Evolutionary conservation across 1,140 invertebrate species (phyloP).

Genomic region (Bicyclus anynana): DNA sequence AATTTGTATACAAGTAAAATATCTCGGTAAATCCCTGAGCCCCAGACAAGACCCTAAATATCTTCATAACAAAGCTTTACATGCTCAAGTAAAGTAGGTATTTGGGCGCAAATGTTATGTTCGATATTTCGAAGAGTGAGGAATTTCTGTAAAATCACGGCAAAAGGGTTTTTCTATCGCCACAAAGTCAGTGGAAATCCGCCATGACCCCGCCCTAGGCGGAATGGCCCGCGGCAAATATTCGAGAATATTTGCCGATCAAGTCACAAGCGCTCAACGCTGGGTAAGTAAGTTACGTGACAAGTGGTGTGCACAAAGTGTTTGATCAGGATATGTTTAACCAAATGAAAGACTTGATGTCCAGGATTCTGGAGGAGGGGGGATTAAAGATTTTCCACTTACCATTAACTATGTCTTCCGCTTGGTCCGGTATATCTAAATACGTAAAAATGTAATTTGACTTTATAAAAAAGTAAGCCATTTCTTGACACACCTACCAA

Average conservation of each 20-base stretch:
- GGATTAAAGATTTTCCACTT: too few species aligned
- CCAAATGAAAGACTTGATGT: too few species aligned
- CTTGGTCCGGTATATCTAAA: too few species aligned
- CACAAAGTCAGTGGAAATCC: conserved; percentile 26
- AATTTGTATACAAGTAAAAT: too few species aligned
- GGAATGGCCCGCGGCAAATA: conserved; percentile 20
- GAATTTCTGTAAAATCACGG: conserved; percentile 16
- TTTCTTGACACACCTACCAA: too few species aligned
- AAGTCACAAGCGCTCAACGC: conserved; percentile 1
- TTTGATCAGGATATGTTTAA: too few species aligned
- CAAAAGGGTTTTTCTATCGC: conserved; percentile 21
- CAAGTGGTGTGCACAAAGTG: too few species aligned
- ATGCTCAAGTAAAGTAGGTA: neutral
- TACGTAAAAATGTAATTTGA: too few species aligned
- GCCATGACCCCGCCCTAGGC: conserved; percentile 21
- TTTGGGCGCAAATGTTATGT: neutral
- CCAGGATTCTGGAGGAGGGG: too few species aligned
- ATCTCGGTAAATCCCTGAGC: neutral
- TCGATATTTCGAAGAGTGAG: neutral
- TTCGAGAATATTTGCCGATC: conserved; percentile 8
- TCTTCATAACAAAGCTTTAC: neutral
- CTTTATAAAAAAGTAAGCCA: too few species aligned
- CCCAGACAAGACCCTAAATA: neutral
- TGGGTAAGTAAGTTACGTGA: too few species aligned
- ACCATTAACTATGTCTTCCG: too few species aligned